Base-by-base conservation (phyloP, 2,888 invertebrate species). In the Dasysyrphus albostriatus region DNA sequence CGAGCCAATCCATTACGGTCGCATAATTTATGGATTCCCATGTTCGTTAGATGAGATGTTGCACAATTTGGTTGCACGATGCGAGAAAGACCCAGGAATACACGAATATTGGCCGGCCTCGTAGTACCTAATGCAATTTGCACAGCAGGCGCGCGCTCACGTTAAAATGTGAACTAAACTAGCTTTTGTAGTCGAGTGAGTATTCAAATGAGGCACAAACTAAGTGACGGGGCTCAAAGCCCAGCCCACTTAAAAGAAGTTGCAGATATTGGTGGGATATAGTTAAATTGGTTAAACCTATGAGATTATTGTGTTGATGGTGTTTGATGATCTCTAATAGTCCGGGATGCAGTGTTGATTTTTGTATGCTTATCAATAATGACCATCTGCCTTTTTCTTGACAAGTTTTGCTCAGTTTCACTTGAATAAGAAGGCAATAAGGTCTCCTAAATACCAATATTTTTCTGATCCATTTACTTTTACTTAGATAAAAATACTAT, bases 21-120 rank as follows among this genome's bases (percentile, higher is more conserved):
- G 75, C 88, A 88, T 89, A 89, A 89, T 89, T 89, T 89, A 89
- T 89, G 88, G 85, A 69, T 83, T 84, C 80, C 70, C 72, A 67
- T 72, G 79, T 76, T 76, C 63, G 78, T 72, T 83, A 59, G 83
- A 74, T 70, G 79, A n/a, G n/a, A 78, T 73, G 83, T 83, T 83
- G 83, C 83, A 79, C 78, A 83, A 87, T 83, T 78, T 73, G 77
- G 77, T 69, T 70, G 72, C 74, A 72, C 34, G 70, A 67, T 67
- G 44, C 42, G 56, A 72, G 69, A 42, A 39, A 70, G 58, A 76
- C 79, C 56, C 0, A 14, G 29, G 54, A 32, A 54, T 29, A 54
- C n/a, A n/a, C 32, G 54, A 32, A 29, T 58, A 34, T 16, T 49
- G 65, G 74, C 16, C 29, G 72, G 24, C 24, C 24, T 1, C 24